These are phyloP conservation scores for Noctua comes DNA, from an alignment of 2,888 invertebrate species.

Conservation along the genomic window DNA sequence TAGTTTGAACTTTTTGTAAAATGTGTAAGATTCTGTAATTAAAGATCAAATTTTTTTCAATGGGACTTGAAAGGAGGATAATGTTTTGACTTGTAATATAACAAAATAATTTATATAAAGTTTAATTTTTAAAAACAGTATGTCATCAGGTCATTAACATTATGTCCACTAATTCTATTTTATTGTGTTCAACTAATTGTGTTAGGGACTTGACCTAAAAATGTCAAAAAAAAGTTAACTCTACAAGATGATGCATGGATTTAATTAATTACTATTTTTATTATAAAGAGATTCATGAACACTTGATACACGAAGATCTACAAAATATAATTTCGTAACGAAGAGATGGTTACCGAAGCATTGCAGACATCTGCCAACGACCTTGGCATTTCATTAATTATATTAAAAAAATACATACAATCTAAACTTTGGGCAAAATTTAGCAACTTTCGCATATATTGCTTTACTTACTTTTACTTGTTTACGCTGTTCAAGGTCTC, in stretches of 20 bases:
- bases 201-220: neutral
- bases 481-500: slow-evolving; percentile 51
- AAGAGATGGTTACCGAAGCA: slow-evolving; percentile 20
- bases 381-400: slow-evolving; percentile 62
- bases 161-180: neutral
- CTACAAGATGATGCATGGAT: neutral
- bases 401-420: slow-evolving; percentile 41
- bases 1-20: slow-evolving; percentile 10
- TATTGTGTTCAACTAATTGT: neutral
- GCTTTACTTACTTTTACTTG: slow-evolving; percentile 53
- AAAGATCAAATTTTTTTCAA: neutral
- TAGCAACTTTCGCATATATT: slow-evolving; percentile 57
- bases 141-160: neutral
- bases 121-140: neutral
- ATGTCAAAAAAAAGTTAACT: neutral
- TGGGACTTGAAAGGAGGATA: slow-evolving; percentile 5
- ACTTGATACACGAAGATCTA: slow-evolving; percentile 11
- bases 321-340: slow-evolving; percentile 35
- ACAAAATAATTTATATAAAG: neutral
- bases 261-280: neutral
- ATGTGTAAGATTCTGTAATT: slow-evolving; percentile 12
- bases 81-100: neutral
- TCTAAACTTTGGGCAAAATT: slow-evolving; percentile 51
- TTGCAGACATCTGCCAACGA: slow-evolving; percentile 45
- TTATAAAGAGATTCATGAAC: neutral